A percentile compares a stretch with the other conserved stretches of the same genome.
phyloP scores from a whole-genome alignment of 2,113 vertebrate species.

The Himantopus leucocephalus region DNA sequence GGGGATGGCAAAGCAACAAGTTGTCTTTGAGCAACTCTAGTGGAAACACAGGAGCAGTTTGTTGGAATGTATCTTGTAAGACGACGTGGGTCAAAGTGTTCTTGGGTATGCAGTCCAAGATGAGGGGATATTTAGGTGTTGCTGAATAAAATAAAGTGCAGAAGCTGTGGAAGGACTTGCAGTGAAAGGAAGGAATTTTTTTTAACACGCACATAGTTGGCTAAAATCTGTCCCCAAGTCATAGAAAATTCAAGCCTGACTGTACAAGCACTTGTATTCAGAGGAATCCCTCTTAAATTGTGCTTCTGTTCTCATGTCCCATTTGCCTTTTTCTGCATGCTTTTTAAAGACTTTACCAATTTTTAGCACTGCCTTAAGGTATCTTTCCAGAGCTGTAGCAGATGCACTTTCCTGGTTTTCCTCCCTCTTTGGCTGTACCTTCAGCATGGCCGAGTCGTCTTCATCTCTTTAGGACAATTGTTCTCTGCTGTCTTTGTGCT shows the following conservation, averaged over 20 bases:
- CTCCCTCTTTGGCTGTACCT: neutral
- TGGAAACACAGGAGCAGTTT: constrained; percentile 35
- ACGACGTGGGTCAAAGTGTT: neutral
- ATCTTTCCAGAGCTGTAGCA: neutral
- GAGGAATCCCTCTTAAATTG: neutral
- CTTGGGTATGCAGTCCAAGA: neutral
- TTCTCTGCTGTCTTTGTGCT: neutral
- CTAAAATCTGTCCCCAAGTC: neutral
- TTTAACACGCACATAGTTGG: neutral
- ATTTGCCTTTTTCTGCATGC: neutral
- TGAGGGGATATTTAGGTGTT: constrained; percentile 36
- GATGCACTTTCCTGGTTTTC: neutral
- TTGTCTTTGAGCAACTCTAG: constrained; percentile 11
- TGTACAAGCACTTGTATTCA: neutral
- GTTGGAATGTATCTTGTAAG: neutral
- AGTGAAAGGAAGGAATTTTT: constrained; percentile 1
- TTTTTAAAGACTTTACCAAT: neutral
- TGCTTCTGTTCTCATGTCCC: neutral
- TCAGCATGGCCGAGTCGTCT: neutral
- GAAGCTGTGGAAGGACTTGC: constrained; percentile 5
- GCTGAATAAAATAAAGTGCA: constrained; percentile 3
- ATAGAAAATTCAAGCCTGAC: neutral
- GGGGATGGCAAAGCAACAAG: constrained; percentile 39
- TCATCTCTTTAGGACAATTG: neutral
- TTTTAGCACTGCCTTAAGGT: neutral